Evolutionary conservation across 1,140 invertebrate species (phyloP), one percentile per base, ranked within the genome.

Genomic region (Homarus americanus): DNA sequence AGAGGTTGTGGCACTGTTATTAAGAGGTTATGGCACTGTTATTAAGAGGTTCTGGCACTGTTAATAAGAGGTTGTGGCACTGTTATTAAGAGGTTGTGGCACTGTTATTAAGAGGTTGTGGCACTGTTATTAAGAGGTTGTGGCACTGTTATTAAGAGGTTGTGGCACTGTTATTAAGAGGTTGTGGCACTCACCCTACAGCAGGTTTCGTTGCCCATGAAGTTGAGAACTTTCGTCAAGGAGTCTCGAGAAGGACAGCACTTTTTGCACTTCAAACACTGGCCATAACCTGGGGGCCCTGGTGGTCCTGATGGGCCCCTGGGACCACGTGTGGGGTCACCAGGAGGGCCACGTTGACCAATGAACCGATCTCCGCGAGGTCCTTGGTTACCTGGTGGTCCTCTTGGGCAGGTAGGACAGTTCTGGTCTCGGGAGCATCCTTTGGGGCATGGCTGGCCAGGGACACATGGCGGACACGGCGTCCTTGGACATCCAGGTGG

Each of bases 391-490:
- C 86, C 86, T 0, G 3, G 1, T 28, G 75, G 86, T 40, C 86
- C 86, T 20, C 32, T 36, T 44, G 86, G 86, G 41, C 86, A 78
- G 3, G 38, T 2, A 4, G 76, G 76, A 28, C 85, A 87, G 10
- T 41, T 49, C 28, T 4, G 5, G 20, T 38, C 44, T 1, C n/a
- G n/a, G 49, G n/a, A n/a, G n/a, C 85, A 87, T 7, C 75, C 85
- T 38, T 36, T 38, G 12, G 85, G 85, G 40, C 85, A 87, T 1
- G 49, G 53, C 40, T 76, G 34, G 3, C 86, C 86, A 1, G 86
- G 86, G 40, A 28, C 66, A 34, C 86, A 87, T 5, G 53, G 58
- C 40, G 86, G 86, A 28, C 85, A 87, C 10, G 85, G 85, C 17
- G 85, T 63, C 3, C 7, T 12, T 9, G 41, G 69, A 73, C 84